These are phyloP conservation scores for Callopanchax toddi DNA, from an alignment of 2,113 vertebrate species.

Conservation along the genomic window DNA sequence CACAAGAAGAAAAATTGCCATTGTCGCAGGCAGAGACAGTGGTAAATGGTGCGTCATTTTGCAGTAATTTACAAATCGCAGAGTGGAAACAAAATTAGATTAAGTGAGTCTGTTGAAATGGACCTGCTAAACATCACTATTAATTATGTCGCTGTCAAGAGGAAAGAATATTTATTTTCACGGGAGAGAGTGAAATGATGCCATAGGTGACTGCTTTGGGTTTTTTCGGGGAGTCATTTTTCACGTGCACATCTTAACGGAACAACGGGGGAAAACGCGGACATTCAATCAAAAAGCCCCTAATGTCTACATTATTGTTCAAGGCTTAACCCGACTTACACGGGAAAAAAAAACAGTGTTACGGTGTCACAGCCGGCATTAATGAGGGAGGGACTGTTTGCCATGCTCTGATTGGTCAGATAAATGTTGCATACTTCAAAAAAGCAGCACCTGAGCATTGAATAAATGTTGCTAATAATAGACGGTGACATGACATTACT, in stretches of 20 bases:
- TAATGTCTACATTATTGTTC: conserved; percentile 76
- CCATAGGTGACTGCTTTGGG: conserved; percentile 67
- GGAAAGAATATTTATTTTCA: conserved; percentile 78
- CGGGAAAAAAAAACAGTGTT: conserved; percentile 54
- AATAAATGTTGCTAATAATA: conserved; percentile 46
- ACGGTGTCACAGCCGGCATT: conserved; percentile 63
- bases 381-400: conserved; percentile 66
- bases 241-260: conserved; percentile 62
- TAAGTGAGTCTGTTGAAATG: conserved; percentile 81
- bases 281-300: conserved; percentile 73
- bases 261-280: conserved; percentile 54
- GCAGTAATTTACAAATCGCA: conserved; percentile 84
- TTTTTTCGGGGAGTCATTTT: conserved; percentile 70
- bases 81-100: conserved; percentile 86
- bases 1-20: conserved; percentile 79
- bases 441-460: conserved; percentile 38
- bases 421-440: conserved; percentile 57
- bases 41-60: conserved; percentile 82
- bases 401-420: conserved; percentile 56
- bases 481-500: conserved; percentile 47
- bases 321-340: conserved; percentile 63
- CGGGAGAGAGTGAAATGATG: conserved; percentile 73
- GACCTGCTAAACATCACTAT: conserved; percentile 83
- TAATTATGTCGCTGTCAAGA: conserved; percentile 81
- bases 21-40: conserved; percentile 76